Conservation (phyloP, 2,113 vertebrate genomes). For the Neopipo cinnamomea region DNA sequence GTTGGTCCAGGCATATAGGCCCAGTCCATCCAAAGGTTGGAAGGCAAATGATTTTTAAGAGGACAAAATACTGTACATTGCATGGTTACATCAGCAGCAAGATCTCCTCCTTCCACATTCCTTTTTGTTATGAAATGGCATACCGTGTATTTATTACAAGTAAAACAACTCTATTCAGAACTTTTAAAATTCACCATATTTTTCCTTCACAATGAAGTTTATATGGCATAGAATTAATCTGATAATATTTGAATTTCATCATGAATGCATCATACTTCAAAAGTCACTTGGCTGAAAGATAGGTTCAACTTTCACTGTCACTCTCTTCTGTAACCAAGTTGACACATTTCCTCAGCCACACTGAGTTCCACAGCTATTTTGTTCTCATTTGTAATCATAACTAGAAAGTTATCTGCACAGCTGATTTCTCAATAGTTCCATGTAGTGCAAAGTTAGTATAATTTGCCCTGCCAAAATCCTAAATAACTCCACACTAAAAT, state of each 20-base stretch:
- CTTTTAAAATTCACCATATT: background rate
- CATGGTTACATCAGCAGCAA: background rate
- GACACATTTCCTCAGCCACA: background rate
- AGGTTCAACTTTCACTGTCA: background rate
- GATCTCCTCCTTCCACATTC: background rate
- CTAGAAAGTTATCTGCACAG: background rate
- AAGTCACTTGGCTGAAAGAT: background rate
- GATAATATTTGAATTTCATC: background rate
- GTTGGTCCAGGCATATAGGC: background rate
- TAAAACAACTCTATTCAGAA: background rate
- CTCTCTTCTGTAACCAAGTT: background rate
- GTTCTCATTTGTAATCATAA: background rate
- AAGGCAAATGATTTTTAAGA: background rate
- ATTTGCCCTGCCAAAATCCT: background rate
- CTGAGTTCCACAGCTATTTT: background rate
- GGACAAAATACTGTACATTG: background rate
- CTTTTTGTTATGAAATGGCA: background rate
- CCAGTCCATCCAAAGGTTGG: background rate
- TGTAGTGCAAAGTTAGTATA: background rate
- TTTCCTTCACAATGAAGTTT: background rate
- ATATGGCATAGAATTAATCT: background rate
- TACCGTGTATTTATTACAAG: background rate
- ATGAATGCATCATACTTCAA: background rate
- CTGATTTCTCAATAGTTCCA: background rate
- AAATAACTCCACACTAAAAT: conserved; percentile 29